Evolutionary conservation across 2,888 invertebrate genomes (phyloP).

Genomic region (Palloptera scutellata): DNA sequence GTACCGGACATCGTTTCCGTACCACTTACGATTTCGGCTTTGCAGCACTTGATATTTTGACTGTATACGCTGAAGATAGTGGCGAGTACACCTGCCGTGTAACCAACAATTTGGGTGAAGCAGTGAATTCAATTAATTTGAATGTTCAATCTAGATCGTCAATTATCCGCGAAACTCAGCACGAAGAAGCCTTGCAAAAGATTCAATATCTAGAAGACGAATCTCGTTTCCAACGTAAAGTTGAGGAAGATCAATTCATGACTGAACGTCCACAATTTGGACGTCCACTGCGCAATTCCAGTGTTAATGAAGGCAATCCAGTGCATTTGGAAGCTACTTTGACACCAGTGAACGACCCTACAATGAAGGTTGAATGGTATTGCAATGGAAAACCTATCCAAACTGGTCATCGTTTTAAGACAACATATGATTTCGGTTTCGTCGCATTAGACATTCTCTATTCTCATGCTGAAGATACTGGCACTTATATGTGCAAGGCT

Average conservation of each 20-base stretch:
- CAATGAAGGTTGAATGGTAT: constrained; percentile 98
- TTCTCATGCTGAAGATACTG: constrained; percentile 96
- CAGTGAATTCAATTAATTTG: constrained; percentile 80
- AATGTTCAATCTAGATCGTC: constrained; percentile 83
- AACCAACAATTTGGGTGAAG: constrained; percentile 85
- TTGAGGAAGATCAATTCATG: constrained; percentile 77
- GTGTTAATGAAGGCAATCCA: constrained; percentile 84
- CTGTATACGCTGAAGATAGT: constrained; percentile 92
- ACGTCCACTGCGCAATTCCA: constrained; percentile 84
- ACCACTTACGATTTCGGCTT: constrained; percentile 97
- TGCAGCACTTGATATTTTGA: constrained; percentile 92
- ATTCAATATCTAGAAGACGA: constrained; percentile 91
- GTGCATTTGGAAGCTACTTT: constrained; percentile 94
- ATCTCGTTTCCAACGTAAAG: constrained; percentile 76
- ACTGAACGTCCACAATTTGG: constrained; percentile 91
- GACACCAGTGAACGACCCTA: constrained; percentile 96
- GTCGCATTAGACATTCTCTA: constrained; percentile 96
- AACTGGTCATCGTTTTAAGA: constrained; percentile 94
- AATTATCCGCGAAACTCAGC: constrained; percentile 89
- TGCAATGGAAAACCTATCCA: constrained; percentile 93
- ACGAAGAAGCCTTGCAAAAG: constrained; percentile 90
- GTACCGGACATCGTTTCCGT: constrained; percentile 88
- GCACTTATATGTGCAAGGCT: constrained; percentile 96
- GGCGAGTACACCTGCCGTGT: constrained; percentile 91
- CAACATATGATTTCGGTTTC: constrained; percentile 96